phyloP scores from a whole-genome alignment of 2,888 invertebrate species.

The Neoscelio sp. region DNA sequence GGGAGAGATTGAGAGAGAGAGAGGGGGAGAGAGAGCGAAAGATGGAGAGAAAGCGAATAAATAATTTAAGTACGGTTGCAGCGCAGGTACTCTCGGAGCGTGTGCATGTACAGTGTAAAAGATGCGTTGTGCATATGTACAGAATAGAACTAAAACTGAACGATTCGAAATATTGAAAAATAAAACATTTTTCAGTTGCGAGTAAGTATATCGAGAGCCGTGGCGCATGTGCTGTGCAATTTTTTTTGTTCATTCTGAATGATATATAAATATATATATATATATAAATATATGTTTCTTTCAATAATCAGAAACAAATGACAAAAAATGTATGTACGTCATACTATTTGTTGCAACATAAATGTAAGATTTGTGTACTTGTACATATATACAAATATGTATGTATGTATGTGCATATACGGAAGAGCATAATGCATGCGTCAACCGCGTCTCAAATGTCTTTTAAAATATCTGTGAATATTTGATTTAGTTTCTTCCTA shows the following conservation, averaged over 20 bases:
- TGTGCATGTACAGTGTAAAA: slow-evolving; percentile 83
- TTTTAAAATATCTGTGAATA: slow-evolving; percentile 84
- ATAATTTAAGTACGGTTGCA: slow-evolving; percentile 73
- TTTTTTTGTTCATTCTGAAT: slow-evolving; percentile 36
- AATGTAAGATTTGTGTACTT: slow-evolving; percentile 36
- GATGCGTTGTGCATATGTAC: slow-evolving; percentile 83
- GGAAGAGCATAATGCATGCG: slow-evolving; percentile 74
- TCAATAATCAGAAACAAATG: slow-evolving; percentile 36
- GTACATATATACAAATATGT: slow-evolving; percentile 43
- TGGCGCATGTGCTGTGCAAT: slow-evolving; percentile 69
- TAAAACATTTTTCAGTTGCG: slow-evolving; percentile 79
- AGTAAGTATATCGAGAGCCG: slow-evolving; percentile 77
- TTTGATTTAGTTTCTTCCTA: slow-evolving; percentile 83
- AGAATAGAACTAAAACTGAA: slow-evolving; percentile 79
- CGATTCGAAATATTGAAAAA: slow-evolving; percentile 73
- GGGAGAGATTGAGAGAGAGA: slow-evolving; percentile 1
- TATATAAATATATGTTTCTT: slow-evolving; percentile 50
- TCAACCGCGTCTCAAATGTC: slow-evolving; percentile 77
- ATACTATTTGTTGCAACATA: slow-evolving; percentile 57
- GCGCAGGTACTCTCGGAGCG: slow-evolving; percentile 79
- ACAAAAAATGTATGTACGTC: slow-evolving; percentile 52
- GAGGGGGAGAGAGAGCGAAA: slow-evolving; percentile 18
- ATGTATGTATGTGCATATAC: slow-evolving; percentile 36
- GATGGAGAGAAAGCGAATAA: neutral
- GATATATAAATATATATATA: too few species aligned